Percentiles rank a stretch among this genome's conserved stretches.
Evolutionary conservation across 2,797 vertebrate genomes (phyloP).

Genomic region (Platalea minor): DNA sequence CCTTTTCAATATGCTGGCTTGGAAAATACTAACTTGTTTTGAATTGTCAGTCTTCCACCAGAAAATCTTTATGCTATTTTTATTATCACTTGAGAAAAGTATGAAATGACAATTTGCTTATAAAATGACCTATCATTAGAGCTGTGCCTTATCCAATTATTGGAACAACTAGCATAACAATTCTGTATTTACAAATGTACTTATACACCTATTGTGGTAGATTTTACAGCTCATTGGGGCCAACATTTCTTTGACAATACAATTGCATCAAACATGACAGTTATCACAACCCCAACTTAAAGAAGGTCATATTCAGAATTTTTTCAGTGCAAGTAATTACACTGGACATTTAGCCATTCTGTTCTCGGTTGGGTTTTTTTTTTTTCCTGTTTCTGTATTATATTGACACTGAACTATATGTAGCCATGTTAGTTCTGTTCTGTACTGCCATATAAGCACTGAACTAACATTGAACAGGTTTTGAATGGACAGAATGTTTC

Average conservation of each 20-base stretch:
- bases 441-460: neutral
- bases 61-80: neutral
- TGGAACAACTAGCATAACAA: neutral
- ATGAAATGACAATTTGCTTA: neutral
- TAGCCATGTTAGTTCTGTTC: neutral
- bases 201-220: neutral
- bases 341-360: neutral
- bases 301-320: neutral
- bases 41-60: neutral
- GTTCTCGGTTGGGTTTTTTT: accelerated
- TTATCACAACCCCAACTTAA: neutral
- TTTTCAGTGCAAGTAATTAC: neutral
- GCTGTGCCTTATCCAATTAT: neutral
- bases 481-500: neutral
- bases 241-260: neutral
- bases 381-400: neutral
- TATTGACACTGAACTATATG: neutral
- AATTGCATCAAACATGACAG: neutral
- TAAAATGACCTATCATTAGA: neutral
- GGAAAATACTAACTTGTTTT: neutral
- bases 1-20: neutral
- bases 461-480: neutral
- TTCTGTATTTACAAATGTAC: neutral
- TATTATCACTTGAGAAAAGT: neutral
- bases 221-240: neutral